Evolutionary conservation across 2,888 invertebrate species (phyloP), one percentile per base, ranked within the genome.

Genomic region (Diaprepes abbreviatus): DNA sequence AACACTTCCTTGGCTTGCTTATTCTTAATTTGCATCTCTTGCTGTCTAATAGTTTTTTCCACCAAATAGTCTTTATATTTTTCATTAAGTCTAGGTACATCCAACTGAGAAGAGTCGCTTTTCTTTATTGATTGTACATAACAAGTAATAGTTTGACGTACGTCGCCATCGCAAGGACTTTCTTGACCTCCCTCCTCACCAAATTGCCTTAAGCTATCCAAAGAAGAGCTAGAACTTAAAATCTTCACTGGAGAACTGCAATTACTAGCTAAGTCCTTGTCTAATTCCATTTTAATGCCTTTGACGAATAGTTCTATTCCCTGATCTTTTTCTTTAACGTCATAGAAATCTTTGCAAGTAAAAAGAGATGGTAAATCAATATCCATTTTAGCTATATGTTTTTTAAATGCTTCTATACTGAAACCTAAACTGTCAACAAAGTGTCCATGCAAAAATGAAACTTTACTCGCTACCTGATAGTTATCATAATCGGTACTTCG

Each of bases 141-240:
- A 48, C 84, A 82, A 3, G 80, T 79, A 71, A 83, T 80, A 45
- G 81, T 82, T 68, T 83, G 81, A 36, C 80, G 77, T 28, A 83
- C 77, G 71, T 83, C 83, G 1, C 80, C 80, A 64, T 83, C 80
- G 50, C 83, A 84, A 6, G 84, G 83, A 70, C 83, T 82, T 72
- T 85, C 85, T 58, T 80, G 78, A 12, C 85, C 85, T 10, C 85
- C 85, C 74, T 84, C 84, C 48, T 85, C 84, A 1, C 81, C 82
- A 82, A 84, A 85, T 67, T 84, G 84, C 70, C 82, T 75, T 28
- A 85, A 83, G 71, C 85, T 85, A 66, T 85, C 84, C 67, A 85
- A 76, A 5, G 83, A 83, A 1, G 84, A 84, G 69, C 83, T 84
- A 1, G 81, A 77, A 70, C 83, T 84, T 55, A 85, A 75, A 62